phyloP scores from a whole-genome alignment of 2,888 invertebrate genomes.

The Eristalis pertinax region DNA sequence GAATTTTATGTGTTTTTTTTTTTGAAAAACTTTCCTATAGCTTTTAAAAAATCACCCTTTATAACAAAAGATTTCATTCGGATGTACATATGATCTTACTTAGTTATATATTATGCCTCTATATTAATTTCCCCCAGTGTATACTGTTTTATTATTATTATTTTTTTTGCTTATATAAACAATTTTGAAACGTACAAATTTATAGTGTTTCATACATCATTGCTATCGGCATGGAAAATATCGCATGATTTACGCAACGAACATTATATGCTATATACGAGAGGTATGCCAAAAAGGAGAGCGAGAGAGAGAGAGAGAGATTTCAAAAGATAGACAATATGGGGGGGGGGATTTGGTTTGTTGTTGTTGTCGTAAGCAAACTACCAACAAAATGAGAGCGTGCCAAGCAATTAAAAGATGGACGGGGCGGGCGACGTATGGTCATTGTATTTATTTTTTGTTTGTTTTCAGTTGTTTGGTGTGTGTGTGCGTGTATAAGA shows the following conservation, averaged over 20 bases:
- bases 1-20: no score
- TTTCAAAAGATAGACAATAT: constrained; percentile 46
- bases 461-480: constrained; percentile 9
- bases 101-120: no score
- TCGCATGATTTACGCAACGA: constrained; percentile 55
- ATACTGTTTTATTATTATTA: constrained; percentile 35
- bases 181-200: constrained; percentile 27
- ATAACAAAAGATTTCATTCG: no score
- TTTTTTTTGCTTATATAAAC: constrained; percentile 21
- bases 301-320: neutral
- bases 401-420: constrained; percentile 68
- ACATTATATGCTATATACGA: constrained; percentile 30
- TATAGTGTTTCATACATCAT: constrained; percentile 18
- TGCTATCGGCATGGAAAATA: constrained; percentile 50
- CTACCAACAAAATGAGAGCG: constrained; percentile 67
- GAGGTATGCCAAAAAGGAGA: constrained; percentile 20
- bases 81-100: no score
- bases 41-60: no score
- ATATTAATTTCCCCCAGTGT: no score
- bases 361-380: constrained; percentile 62
- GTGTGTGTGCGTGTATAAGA: constrained; percentile 43
- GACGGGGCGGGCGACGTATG: constrained; percentile 67
- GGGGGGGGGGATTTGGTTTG: constrained; percentile 18
- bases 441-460: constrained; percentile 30
- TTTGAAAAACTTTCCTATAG: no score